Evolutionary conservation across 2,797 vertebrate species (phyloP).

Genomic region (Aphelocoma californica): DNA sequence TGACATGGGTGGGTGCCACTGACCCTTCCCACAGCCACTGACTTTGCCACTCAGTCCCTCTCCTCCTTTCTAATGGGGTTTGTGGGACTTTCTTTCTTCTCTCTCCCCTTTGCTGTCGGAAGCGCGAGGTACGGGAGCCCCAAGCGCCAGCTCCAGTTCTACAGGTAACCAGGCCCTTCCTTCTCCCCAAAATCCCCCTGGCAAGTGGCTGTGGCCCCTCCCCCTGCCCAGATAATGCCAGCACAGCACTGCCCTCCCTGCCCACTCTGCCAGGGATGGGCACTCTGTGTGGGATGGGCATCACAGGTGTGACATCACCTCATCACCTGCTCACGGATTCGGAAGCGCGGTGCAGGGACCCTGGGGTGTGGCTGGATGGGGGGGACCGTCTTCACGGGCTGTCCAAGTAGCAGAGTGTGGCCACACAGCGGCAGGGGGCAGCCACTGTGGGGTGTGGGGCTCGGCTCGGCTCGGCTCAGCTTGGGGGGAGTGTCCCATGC

Average conservation of each 20-base stretch:
- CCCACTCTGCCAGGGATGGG: background rate
- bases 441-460: rapidly evolving
- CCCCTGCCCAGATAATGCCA: background rate
- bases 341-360: rapidly evolving
- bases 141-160: slow-evolving; percentile 99
- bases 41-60: background rate
- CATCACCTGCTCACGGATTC: rapidly evolving
- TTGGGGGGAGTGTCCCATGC: rapidly evolving
- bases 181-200: background rate
- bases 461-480: background rate
- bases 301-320: background rate
- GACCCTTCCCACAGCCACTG: rapidly evolving
- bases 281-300: background rate
- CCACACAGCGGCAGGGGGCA: background rate
- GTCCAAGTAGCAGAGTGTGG: background rate
- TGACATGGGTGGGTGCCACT: background rate
- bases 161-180: slow-evolving; percentile 87
- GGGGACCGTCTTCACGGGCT: rapidly evolving
- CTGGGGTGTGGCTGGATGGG: background rate
- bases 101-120: slow-evolving; percentile 78
- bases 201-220: background rate
- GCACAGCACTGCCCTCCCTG: background rate
- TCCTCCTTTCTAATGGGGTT: slow-evolving; percentile 43
- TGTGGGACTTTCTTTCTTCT: slow-evolving; percentile 74
- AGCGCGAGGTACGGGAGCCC: slow-evolving; percentile 99